phyloP scores from a whole-genome alignment of 2,888 invertebrate species.

The Archips xylosteana region DNA sequence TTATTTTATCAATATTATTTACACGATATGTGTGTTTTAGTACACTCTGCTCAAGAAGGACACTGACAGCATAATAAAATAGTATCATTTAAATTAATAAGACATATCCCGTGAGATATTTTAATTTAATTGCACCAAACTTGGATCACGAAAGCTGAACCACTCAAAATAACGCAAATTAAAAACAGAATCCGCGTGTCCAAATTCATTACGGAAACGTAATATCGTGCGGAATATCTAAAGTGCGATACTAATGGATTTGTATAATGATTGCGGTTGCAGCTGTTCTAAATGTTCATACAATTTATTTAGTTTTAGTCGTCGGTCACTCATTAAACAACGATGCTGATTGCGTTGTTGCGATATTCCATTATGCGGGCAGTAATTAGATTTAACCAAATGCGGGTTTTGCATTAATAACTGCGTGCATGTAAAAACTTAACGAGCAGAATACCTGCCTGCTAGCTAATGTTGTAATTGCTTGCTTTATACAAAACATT shows the following conservation, averaged over 20 bases:
- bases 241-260: constrained; percentile 58
- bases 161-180: constrained; percentile 27
- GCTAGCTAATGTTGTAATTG: constrained; percentile 56
- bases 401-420: constrained; percentile 79
- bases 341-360: constrained; percentile 78
- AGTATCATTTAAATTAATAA: constrained; percentile 4
- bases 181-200: constrained; percentile 51
- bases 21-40: neutral
- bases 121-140: constrained; percentile 8
- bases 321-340: constrained; percentile 81
- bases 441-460: constrained; percentile 60
- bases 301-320: constrained; percentile 74
- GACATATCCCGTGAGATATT: constrained; percentile 10
- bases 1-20: neutral
- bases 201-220: constrained; percentile 64
- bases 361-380: constrained; percentile 80
- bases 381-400: constrained; percentile 82
- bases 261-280: constrained; percentile 71
- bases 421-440: constrained; percentile 64
- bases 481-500: constrained; percentile 50
- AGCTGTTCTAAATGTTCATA: constrained; percentile 71
- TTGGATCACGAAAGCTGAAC: constrained; percentile 20
- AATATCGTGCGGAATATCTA: constrained; percentile 60
- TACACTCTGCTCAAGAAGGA: neutral
- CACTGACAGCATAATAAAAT: neutral